Conservation (phyloP, 2,888 invertebrate genomes). For the Agriopis leucophaearia region DNA sequence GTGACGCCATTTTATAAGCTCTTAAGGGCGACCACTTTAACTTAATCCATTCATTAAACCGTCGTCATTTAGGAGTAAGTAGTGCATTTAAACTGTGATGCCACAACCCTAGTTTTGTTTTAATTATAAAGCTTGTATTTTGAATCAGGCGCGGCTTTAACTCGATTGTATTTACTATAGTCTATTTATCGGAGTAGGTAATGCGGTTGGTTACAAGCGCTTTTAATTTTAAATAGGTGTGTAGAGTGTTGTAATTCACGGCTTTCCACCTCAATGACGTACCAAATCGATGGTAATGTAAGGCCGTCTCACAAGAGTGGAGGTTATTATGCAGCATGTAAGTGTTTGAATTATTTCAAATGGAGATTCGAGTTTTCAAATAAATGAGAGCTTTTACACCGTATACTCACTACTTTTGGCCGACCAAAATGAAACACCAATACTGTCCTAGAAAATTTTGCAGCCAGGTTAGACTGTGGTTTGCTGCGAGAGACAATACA, state of each 20-base stretch:
- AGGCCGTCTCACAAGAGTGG: no score
- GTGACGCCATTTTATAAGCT: slow-evolving; percentile 3
- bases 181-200: not conserved
- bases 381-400: no score
- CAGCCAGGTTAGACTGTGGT: no score
- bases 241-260: not conserved
- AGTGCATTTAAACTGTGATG: slow-evolving; percentile 31
- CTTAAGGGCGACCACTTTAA: slow-evolving; percentile 34
- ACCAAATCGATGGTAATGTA: no score
- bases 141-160: slow-evolving; percentile 18
- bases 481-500: no score
- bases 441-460: no score
- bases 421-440: no score
- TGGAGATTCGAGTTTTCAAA: no score
- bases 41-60: slow-evolving; percentile 45
- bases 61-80: slow-evolving; percentile 37
- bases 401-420: no score
- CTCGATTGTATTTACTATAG: slow-evolving; percentile 14
- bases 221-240: slow-evolving; percentile 2
- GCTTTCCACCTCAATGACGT: no score
- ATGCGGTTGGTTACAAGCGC: slow-evolving; percentile 9
- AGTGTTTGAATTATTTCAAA: no score
- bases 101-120: slow-evolving; percentile 23
- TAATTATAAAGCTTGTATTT: slow-evolving; percentile 33
- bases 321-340: no score